Evolutionary conservation across 2,888 invertebrate genomes (phyloP), one percentile per base, ranked within the genome.

Genomic region (Cerastis leucographa): DNA sequence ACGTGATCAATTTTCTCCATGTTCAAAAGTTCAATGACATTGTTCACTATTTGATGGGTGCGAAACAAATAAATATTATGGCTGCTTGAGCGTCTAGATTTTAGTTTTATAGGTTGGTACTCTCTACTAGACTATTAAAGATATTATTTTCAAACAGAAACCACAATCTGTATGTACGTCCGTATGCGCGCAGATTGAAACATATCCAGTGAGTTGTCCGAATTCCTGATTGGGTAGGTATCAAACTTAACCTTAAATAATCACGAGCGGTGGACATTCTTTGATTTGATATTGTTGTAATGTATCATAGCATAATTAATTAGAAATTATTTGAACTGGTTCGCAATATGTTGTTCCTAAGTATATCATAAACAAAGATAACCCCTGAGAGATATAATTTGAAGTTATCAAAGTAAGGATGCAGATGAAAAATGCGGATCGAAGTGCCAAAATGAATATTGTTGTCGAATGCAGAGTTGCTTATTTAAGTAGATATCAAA

Each of bases 321-420:
- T 64, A 75, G 25, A 70, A 65, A 68, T 59, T 0, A 75, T 62
- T 79, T 70, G 22, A 70, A 74, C 42, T 71, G 17, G 40, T 71
- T 77, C 42, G 64, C 19, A 61, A 73, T 70, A 75, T 64, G 81
- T 81, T 79, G 62, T 80, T 67, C 44, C 51, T 64, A n/a, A n/a
- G n/a, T n/a, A 74, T 65, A 71, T 74, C 40, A 49, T 69, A 69
- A 85, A 81, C 76, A 74, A 72, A 66, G 83, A 85, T 84, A 85
- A 81, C 85, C 83, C 59, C 66, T 19, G 65, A 11, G 62, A 64
- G 29, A 69, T 85, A 76, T 49, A 49, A 65, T 44, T 71, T 64
- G 29, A 80, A 80, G 54, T 69, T 80, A 84, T 73, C 80, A 66
- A 35, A 44, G 22, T 64, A 68, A 65, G 65, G 64, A 64, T 67